Percentiles rank a stretch among this genome's conserved stretches.
phyloP scores from a whole-genome alignment of 2,888 invertebrate species.

The Ligdia adustata region DNA sequence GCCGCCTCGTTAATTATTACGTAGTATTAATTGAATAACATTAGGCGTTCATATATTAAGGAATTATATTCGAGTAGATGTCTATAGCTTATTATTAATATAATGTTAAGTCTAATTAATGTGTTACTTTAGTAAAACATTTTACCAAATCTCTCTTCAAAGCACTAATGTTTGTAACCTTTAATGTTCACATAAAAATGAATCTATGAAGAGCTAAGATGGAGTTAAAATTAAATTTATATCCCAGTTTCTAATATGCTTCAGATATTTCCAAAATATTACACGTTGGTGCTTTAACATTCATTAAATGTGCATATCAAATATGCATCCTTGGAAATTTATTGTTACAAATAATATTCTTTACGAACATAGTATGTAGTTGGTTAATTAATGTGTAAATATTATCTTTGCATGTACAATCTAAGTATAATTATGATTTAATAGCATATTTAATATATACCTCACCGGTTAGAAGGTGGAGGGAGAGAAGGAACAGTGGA shows the following conservation, averaged over 20 bases:
- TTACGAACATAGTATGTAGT: constrained; percentile 46
- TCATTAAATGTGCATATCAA: constrained; percentile 62
- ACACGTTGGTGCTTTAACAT: constrained; percentile 68
- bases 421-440: constrained; percentile 47
- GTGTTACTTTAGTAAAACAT: constrained; percentile 56
- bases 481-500: constrained; percentile 39
- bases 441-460: constrained; percentile 41
- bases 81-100: constrained; percentile 58
- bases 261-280: constrained; percentile 53
- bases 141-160: constrained; percentile 76
- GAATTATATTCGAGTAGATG: constrained; percentile 68
- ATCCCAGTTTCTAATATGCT: constrained; percentile 42
- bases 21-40: constrained; percentile 59
- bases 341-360: constrained; percentile 59
- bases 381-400: constrained; percentile 61
- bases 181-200: constrained; percentile 31
- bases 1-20: constrained; percentile 75
- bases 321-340: constrained; percentile 57
- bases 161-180: constrained; percentile 44
- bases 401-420: constrained; percentile 63
- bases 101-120: constrained; percentile 57
- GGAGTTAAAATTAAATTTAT: constrained; percentile 28
- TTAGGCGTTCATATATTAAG: constrained; percentile 68
- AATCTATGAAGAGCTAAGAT: background rate
- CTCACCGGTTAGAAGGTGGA: constrained; percentile 49